Percentiles rank a stretch among this genome's conserved stretches.
Evolutionary conservation across 2,797 vertebrate genomes (phyloP).

Genomic region (Phylloscopus collybita): DNA sequence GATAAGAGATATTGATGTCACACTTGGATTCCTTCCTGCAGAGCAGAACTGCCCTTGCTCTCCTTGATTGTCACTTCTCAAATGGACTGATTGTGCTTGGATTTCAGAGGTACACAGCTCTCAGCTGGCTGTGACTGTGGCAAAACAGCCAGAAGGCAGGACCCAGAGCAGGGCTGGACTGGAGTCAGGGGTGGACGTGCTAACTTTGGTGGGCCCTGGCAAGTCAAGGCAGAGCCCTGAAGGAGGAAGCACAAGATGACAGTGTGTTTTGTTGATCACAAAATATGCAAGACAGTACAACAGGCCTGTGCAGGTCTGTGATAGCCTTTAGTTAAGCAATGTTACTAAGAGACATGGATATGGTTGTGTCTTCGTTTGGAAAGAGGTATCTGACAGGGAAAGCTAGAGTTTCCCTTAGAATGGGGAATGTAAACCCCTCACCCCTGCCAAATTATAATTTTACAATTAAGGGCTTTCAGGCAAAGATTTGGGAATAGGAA

Average conservation of each 20-base stretch:
- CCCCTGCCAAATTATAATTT: too few species aligned
- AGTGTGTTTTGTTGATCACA: neutral
- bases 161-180: neutral
- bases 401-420: too few species aligned
- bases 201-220: neutral
- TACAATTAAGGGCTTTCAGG: too few species aligned
- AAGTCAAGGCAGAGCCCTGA: neutral
- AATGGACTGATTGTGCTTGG: neutral
- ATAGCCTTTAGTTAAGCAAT: neutral
- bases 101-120: neutral
- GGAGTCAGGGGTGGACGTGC: neutral
- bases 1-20: neutral
- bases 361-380: neutral
- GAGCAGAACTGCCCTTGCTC: neutral
- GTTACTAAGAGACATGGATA: neutral
- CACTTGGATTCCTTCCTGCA: neutral
- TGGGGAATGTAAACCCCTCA: too few species aligned
- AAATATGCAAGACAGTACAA: neutral
- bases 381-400: too few species aligned
- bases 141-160: neutral
- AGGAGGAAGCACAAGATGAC: neutral
- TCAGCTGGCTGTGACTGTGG: neutral
- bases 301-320: neutral
- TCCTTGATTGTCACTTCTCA: neutral
- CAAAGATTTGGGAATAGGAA: too few species aligned